phyloP scores from a whole-genome alignment of 1,140 invertebrate species.

The Pseudoatta argentina region DNA sequence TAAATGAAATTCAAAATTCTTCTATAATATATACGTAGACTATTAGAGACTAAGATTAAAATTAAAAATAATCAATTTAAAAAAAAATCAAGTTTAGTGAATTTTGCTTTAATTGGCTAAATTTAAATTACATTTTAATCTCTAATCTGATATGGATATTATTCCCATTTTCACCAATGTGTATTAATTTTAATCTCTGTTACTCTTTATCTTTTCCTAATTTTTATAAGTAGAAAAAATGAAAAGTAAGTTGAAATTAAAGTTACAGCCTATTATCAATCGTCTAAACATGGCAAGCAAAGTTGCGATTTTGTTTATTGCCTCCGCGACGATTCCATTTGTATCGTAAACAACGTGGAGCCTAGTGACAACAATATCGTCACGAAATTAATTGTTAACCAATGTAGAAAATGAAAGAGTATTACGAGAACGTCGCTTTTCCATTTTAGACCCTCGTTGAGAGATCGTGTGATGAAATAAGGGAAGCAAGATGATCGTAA shows the following conservation, averaged over 20 bases:
- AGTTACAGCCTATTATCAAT: not conserved
- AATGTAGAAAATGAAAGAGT: not conserved
- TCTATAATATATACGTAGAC: not conserved
- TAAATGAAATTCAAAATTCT: not conserved
- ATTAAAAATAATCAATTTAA: no score
- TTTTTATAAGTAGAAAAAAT: no score
- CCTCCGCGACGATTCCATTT: not conserved
- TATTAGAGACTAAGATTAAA: no score
- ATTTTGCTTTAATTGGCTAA: no score
- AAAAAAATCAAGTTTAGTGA: no score
- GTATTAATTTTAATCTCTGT: no score
- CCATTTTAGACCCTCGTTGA: constrained; percentile 7
- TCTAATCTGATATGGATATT: no score
- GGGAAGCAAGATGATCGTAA: constrained; percentile 30
- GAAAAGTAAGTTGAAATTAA: no score
- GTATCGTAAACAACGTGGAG: not conserved
- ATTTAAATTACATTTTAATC: no score
- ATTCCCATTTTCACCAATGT: no score
- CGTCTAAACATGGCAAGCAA: not conserved
- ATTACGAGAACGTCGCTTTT: not conserved
- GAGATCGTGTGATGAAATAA: not conserved
- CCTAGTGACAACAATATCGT: not conserved
- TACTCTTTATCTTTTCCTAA: no score
- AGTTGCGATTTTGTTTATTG: not conserved
- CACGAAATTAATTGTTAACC: not conserved